Evolutionary conservation across 2,888 invertebrate species (phyloP), one percentile per base, ranked within the genome.

Genomic region (Laspeyria flexula): DNA sequence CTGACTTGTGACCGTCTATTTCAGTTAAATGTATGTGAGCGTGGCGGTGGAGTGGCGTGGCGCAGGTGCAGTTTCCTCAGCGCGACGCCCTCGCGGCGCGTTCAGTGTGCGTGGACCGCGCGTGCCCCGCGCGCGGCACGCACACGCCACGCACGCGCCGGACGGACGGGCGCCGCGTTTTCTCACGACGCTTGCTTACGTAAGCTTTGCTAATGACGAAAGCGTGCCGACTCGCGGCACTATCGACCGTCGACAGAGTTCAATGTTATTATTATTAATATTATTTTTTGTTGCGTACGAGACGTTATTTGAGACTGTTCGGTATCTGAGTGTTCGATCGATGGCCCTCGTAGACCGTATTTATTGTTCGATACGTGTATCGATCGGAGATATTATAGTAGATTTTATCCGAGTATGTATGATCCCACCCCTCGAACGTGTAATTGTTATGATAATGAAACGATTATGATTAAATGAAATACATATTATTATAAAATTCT

Each of bases 61-160:
- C 51, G 44, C 54, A 70, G 66, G 65, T 66, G 70, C 70, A 69
- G 70, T 65, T 55, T 65, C 58, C 50, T 54, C 52, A 43, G 91
- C 89, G 39, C 94, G 96, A 81, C 96, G 97, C 67, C 97, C 94
- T 98, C 88, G 98, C 98, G 71, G 97, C 97, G 69, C 96, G 96
- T 86, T 95, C 96, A 55, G 55, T 55, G 49, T 44, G 50, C 43
- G 95, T 37, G 1, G 43, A 34, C 53, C 41, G 95, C 95, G 68
- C 93, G 98, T 73, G 95, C 95, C 78, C 93, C 95, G 72, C 95
- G 95, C 70, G 93, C 95, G 55, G 95, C 95, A 55, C 95, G 96
- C 72, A 94, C 94, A 18, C 93, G 92, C 38, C 42, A 42, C 43
- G 45, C 43, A 50, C 42, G 54, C 48, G 47, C 53, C 45, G 46